Evolutionary conservation across 2,888 invertebrate genomes (phyloP).

Genomic region (Capitulum mitella): DNA sequence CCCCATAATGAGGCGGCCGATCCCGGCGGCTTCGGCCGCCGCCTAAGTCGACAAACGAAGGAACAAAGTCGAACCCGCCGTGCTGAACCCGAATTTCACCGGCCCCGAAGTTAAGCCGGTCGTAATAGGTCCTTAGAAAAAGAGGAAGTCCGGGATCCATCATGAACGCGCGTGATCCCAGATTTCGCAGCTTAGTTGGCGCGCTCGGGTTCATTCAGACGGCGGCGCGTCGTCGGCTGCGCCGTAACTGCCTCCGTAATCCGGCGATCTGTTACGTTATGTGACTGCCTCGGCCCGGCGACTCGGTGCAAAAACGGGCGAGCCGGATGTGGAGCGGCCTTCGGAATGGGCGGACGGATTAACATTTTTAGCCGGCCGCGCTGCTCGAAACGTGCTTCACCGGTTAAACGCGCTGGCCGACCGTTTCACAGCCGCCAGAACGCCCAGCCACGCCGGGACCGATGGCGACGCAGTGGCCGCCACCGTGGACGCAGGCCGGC

Average conservation of each 20-base stretch:
- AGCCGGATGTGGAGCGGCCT: not conserved
- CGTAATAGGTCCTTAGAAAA: constrained; percentile 16
- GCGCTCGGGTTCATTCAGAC: not conserved
- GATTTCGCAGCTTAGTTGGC: not conserved
- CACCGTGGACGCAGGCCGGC: too few species aligned
- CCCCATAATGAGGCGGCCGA: constrained; percentile 2
- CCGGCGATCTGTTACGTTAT: constrained; percentile 2
- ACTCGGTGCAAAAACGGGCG: not conserved
- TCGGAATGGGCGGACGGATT: not conserved
- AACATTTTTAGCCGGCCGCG: not conserved
- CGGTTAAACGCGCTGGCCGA: not conserved
- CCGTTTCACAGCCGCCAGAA: too few species aligned
- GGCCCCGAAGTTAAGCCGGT: not conserved
- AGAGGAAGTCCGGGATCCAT: not conserved
- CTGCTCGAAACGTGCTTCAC: not conserved
- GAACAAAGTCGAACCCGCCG: not conserved
- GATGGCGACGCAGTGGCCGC: too few species aligned
- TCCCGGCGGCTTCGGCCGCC: not conserved
- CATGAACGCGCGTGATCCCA: not conserved
- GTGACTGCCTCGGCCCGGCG: not conserved
- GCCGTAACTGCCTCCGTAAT: not conserved
- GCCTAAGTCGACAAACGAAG: constrained; percentile 14
- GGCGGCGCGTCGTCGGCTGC: not conserved
- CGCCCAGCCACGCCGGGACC: not conserved
- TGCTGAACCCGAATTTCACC: not conserved